Percentiles rank a stretch among this genome's conserved stretches.
Conservation (phyloP, 2,888 invertebrate genomes). For the Ametastegia equiseti region DNA sequence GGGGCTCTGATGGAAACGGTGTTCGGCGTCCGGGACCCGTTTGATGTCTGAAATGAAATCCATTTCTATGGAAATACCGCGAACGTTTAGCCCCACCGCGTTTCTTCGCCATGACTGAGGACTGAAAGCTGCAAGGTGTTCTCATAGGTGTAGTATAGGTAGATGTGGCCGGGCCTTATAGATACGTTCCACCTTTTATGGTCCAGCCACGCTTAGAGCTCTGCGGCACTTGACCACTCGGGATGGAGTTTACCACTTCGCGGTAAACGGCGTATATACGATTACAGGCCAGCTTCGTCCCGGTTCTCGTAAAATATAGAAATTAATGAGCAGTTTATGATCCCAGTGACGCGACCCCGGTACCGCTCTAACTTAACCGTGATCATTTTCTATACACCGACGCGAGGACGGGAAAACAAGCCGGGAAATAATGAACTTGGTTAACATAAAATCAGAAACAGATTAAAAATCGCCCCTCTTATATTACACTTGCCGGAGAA, state of each 20-base stretch:
- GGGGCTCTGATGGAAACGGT: conserved; percentile 1
- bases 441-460: neutral
- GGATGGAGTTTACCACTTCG: conserved; percentile 17
- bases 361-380: neutral
- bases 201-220: conserved; percentile 46
- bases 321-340: conserved; percentile 44
- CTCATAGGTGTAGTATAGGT: neutral
- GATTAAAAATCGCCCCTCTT: no score
- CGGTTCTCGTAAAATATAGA: conserved; percentile 44
- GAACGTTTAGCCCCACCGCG: conserved; percentile 38
- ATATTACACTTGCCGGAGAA: no score
- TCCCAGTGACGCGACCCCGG: neutral
- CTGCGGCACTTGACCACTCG: conserved; percentile 26
- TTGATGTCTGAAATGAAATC: conserved; percentile 46
- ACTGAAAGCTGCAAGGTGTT: neutral
- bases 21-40: conserved; percentile 34
- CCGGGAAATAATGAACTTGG: conserved; percentile 7
- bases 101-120: neutral
- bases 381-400: neutral
- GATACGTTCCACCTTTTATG: conserved; percentile 48
- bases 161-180: conserved; percentile 6
- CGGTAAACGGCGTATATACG: conserved; percentile 1
- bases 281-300: neutral
- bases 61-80: conserved; percentile 45
- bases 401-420: neutral